Base-by-base conservation (phyloP, 2,888 invertebrate genomes). In the Tachina grossa region DNA sequence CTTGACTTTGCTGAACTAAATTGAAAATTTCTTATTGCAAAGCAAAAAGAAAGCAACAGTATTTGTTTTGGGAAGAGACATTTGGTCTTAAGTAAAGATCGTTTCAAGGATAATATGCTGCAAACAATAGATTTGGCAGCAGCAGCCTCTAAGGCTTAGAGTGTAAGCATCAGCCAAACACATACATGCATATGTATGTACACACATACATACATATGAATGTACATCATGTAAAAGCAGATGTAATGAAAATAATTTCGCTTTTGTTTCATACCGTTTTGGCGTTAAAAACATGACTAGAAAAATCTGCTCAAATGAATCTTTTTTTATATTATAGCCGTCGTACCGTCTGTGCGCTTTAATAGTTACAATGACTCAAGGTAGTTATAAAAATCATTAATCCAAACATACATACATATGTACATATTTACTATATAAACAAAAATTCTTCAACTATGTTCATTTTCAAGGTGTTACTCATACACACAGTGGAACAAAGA, bases 51-150 rank as follows among this genome's bases (percentile, higher is more conserved):
- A 39, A 65, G 75, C 78, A 81, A 81, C 61, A 74, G 71, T 79
- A 53, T 61, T 55, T 31, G 9, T 76, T 72, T 51, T 65, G 43
- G 11, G 47, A 66, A 51, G 16, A 80, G 11, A 22, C 11, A 71
- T 79, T 79, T 69, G 78, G 68, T 19, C 6, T 72, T 31, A 77
- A 79, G 49, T 16, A 80, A 80, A 43, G 79, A 85, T 80, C 75
- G 68, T 85, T 85, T 85, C 79, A 85, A 83, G 85, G 85, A 85
- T 85, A 66, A 66, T 55, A 66, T 47, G 66, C 6, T 22, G 13
- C 41, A 75, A 71, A 82, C 83, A 83, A 76, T 66, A 71, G 71
- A 81, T 39, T 75, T 72, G 68, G 47, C 41, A 49, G 66, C 59
- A 71, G 84, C 47, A 55, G 51, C 49, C 39, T 72, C 16, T 66